Evolutionary conservation across 2,888 invertebrate species (phyloP).

Genomic region (Cheilosia vulpina): DNA sequence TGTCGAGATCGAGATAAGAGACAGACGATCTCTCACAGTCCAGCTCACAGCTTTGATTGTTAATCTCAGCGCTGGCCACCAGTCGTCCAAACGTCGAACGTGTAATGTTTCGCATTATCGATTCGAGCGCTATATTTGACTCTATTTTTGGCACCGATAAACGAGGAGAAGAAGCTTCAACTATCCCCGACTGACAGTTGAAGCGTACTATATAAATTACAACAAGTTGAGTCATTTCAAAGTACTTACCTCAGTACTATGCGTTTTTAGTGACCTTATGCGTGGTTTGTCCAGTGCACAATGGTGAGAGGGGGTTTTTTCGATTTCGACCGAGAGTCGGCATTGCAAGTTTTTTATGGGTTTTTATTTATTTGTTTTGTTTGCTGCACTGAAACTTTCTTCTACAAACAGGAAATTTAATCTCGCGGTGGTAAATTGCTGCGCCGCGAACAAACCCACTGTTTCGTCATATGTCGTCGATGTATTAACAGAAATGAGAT

Average conservation of each 20-base stretch:
- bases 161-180: neutral
- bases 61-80: slow-evolving; percentile 19
- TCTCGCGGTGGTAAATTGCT: neutral
- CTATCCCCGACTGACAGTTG: neutral
- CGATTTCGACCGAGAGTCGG: neutral
- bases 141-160: neutral
- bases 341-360: neutral
- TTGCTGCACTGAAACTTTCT: slow-evolving; percentile 4
- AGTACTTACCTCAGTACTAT: neutral
- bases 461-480: no score
- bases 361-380: neutral
- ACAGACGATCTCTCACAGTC: slow-evolving; percentile 31
- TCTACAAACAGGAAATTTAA: neutral
- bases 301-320: slow-evolving; percentile 13
- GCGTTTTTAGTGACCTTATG: neutral
- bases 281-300: neutral
- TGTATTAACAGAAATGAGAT: no score
- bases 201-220: neutral
- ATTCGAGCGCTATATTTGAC: slow-evolving; percentile 8
- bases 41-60: slow-evolving; percentile 46
- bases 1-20: slow-evolving; percentile 12
- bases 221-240: slow-evolving; percentile 10
- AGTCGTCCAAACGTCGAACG: slow-evolving; percentile 36
- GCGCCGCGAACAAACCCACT: no score
- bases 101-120: slow-evolving; percentile 27